Evolutionary conservation across 2,888 invertebrate genomes (phyloP).

Genomic region (Heliconius aoede): DNA sequence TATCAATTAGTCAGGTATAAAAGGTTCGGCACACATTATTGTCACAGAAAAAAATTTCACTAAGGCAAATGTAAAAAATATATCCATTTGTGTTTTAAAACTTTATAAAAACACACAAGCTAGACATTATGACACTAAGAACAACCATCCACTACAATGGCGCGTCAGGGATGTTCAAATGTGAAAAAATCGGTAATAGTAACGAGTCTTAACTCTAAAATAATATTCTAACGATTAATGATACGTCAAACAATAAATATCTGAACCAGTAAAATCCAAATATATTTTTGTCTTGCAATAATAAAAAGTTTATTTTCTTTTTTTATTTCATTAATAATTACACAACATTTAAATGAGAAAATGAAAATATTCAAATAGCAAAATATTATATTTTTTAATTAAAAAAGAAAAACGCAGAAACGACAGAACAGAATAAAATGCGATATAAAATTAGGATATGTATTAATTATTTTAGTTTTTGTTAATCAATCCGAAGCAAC

Average conservation of each 20-base stretch:
- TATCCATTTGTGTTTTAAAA: constrained; percentile 71
- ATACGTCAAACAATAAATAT: neutral
- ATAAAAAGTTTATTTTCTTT: too few relatives aligned
- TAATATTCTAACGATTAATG: neutral
- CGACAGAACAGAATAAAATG: too few relatives aligned
- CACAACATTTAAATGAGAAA: neutral
- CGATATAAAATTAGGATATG: too few relatives aligned
- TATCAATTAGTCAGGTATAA: constrained; percentile 76
- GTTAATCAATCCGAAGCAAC: too few relatives aligned
- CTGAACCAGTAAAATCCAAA: neutral
- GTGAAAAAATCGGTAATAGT: constrained; percentile 54
- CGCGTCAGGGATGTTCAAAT: constrained; percentile 64
- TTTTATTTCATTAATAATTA: too few relatives aligned
- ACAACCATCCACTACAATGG: constrained; percentile 70
- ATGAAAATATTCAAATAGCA: neutral
- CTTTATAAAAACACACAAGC: constrained; percentile 70
- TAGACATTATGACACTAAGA: constrained; percentile 66
- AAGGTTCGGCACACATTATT: constrained; percentile 82
- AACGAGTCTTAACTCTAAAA: constrained; percentile 25
- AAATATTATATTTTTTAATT: too few relatives aligned
- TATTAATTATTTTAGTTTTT: too few relatives aligned
- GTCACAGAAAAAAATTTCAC: constrained; percentile 73
- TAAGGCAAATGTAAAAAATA: constrained; percentile 73
- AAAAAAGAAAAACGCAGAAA: too few relatives aligned
- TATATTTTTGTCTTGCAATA: neutral